phyloP scores from a whole-genome alignment of 1,140 invertebrate genomes.

The Vanessa atalanta region DNA sequence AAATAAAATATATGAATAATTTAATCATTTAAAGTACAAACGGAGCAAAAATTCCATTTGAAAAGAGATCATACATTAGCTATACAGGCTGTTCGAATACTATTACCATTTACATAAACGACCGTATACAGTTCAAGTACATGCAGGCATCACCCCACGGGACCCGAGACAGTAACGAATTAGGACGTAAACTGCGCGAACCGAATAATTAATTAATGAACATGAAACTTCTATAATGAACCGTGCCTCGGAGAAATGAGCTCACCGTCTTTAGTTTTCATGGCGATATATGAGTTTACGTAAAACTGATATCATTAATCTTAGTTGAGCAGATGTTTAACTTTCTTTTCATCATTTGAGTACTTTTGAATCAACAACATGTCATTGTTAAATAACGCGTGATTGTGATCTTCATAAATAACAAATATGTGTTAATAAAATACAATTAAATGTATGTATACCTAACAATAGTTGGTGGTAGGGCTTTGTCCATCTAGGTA shows the following conservation, averaged over 20 bases:
- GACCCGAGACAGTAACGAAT: slow-evolving; percentile 1
- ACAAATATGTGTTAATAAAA: no score
- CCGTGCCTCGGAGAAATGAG: not conserved
- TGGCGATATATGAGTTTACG: not conserved
- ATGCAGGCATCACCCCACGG: not conserved
- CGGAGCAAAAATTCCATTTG: no score
- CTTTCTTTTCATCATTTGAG: no score
- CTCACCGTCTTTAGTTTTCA: not conserved
- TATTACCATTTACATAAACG: not conserved
- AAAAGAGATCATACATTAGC: no score
- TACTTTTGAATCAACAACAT: no score
- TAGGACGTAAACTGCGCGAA: slow-evolving; percentile 6
- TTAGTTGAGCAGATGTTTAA: not conserved
- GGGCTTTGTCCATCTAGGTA: no score
- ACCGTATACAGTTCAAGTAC: not conserved
- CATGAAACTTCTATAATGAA: slow-evolving; percentile 9
- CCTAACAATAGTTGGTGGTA: no score
- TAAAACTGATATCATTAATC: not conserved
- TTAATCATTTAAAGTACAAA: no score
- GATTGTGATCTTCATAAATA: not conserved
- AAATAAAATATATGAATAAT: no score
- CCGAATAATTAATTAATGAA: slow-evolving; percentile 13
- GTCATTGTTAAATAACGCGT: no score
- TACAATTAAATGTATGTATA: no score
- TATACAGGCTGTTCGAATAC: not conserved